Conservation (phyloP, 2,113 vertebrate species). For the Spermophilus dauricus region DNA sequence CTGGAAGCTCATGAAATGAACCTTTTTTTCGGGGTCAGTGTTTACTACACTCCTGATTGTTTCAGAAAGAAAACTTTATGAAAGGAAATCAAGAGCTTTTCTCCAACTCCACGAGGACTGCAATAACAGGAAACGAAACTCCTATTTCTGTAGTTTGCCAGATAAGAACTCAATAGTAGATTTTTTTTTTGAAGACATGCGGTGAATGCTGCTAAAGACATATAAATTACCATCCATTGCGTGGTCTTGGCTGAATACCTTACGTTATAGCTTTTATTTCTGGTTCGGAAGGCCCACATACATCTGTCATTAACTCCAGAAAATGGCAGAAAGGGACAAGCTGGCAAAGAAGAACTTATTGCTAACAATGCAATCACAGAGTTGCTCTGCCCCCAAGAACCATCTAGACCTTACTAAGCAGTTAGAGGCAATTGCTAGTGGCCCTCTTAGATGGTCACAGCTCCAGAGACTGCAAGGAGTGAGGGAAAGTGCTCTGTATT, state of each 20-base stretch:
- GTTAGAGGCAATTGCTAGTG: neutral
- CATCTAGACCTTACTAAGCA: neutral
- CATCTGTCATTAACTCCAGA: constrained; percentile 73
- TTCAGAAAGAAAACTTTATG: constrained; percentile 89
- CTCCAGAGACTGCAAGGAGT: neutral
- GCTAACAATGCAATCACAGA: neutral
- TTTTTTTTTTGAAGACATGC: constrained; percentile 83
- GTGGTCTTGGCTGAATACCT: constrained; percentile 59
- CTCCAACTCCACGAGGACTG: constrained; percentile 85
- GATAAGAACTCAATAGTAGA: constrained; percentile 90
- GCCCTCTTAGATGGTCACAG: neutral
- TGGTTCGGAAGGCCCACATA: constrained; percentile 47
- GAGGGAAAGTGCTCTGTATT: neutral
- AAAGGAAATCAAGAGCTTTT: constrained; percentile 90
- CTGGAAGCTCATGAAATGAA: constrained; percentile 89
- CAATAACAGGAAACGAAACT: constrained; percentile 92
- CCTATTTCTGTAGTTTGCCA: constrained; percentile 88
- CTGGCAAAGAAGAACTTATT: constrained; percentile 39
- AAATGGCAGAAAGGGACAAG: constrained; percentile 62
- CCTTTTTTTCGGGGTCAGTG: constrained; percentile 86
- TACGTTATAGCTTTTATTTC: constrained; percentile 74
- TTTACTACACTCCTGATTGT: constrained; percentile 89
- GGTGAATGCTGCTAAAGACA: constrained; percentile 79
- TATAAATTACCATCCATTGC: constrained; percentile 77
- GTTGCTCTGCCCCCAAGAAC: neutral